Evolutionary conservation across 2,113 vertebrate genomes (phyloP), one percentile per base, ranked within the genome.

Genomic region (Tautogolabrus adspersus): DNA sequence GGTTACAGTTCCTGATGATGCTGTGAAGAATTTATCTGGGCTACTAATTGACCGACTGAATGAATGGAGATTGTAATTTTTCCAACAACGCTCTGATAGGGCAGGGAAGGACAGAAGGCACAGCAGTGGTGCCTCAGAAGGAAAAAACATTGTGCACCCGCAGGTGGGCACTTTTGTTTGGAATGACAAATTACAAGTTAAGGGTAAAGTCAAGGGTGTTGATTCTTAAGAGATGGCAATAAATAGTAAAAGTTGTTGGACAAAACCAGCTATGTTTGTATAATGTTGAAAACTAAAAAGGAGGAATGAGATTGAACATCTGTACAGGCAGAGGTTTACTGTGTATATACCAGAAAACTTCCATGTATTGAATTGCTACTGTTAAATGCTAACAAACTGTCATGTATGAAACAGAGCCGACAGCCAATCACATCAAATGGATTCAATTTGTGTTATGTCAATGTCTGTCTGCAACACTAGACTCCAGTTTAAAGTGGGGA

Each of bases 191-290:
- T 88, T 77, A 79, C 61, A 81, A 77, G 58, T 88, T 83, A 23
- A 74, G 81, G 79, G 78, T 72, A 77, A 67, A 63, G 71, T 77
- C 83, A 57, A 77, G 82, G 84, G 79, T 56, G 66, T 81, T 65
- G 30, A 34, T 81, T 82, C 66, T 86, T 64, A 84, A 89, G 87
- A 83, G 42, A 67, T 84, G 87, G 77, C 86, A 93, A 94, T 94
- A 94, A 94, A 93, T 94, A 92, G 79, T 88, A 75, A 86, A 80
- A 85, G 84, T 76, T 59, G 71, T 81, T 60, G 86, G 81, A 77
- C 26, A 70, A 80, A 75, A 84, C 75, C 49, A 79, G 66, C 62
- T 66, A 55, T 73, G 79, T 30, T 58, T 77, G 77, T 65, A 81
- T 71, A 88, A 82, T 75, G 76, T 82, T 18, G 42, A 67, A 57